phyloP scores from a whole-genome alignment of 2,113 vertebrate genomes.

The Oceanodroma tethys region DNA sequence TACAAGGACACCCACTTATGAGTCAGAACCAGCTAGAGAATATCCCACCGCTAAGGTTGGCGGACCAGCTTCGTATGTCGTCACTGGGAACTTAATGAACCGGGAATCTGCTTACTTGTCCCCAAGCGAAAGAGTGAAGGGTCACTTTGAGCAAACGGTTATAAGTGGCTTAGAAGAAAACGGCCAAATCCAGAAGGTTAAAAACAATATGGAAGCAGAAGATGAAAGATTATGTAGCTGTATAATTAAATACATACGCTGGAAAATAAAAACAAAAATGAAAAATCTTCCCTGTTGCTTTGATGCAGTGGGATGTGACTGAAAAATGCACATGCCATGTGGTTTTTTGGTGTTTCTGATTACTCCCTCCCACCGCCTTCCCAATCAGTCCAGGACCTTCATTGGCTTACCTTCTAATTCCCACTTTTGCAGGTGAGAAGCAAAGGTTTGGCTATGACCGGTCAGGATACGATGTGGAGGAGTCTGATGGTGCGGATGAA shows the following conservation, averaged over 20 bases:
- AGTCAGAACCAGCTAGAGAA: conserved; percentile 26
- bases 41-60: background rate
- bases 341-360: background rate
- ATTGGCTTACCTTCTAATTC: background rate
- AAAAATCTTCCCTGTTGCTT: background rate
- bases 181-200: background rate
- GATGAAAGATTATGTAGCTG: background rate
- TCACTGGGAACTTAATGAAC: background rate
- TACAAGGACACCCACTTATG: conserved; percentile 10
- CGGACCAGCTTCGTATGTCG: background rate
- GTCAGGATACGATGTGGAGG: conserved; percentile 88
- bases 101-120: background rate
- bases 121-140: background rate
- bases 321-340: background rate
- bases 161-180: background rate
- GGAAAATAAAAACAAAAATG: background rate
- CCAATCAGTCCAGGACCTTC: background rate
- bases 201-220: background rate
- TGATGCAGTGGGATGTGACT: background rate
- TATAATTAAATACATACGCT: background rate
- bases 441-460: conserved; percentile 81
- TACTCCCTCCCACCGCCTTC: background rate
- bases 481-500: conserved; percentile 90
- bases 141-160: background rate
- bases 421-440: conserved; percentile 80